Conservation (phyloP, 2,797 vertebrate genomes). For the Epinephelus coioides region DNA sequence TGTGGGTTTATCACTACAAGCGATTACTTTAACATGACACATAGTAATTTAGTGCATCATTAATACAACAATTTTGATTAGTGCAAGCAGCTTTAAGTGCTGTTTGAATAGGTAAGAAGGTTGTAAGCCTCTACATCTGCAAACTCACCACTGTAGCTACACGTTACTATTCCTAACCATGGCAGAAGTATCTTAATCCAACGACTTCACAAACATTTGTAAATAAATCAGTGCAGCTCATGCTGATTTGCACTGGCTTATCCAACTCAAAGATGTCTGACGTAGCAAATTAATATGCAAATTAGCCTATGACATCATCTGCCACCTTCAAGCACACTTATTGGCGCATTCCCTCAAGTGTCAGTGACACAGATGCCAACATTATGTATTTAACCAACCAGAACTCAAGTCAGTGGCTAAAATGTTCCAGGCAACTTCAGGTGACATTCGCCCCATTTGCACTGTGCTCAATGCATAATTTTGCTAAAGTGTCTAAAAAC, state of each 20-base stretch:
- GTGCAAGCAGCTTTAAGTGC: not conserved
- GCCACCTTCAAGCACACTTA: slow-evolving; percentile 17
- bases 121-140: slow-evolving; percentile 5
- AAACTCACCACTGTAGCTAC: not conserved
- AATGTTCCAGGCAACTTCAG: not conserved
- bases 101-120: not conserved
- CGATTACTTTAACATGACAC: not conserved
- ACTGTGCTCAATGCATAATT: not conserved
- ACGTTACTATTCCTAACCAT: slow-evolving; percentile 9
- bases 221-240: slow-evolving; percentile 40
- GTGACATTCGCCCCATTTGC: not conserved
- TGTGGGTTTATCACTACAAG: not conserved
- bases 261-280: slow-evolving; percentile 28
- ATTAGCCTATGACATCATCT: slow-evolving; percentile 48
- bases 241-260: slow-evolving; percentile 14
- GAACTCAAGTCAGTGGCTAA: not conserved
- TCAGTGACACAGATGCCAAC: slow-evolving; percentile 1
- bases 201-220: slow-evolving; percentile 15
- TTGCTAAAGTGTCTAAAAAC: not conserved
- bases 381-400: not conserved
- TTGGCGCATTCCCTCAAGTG: not conserved
- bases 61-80: not conserved
- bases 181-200: slow-evolving; percentile 17
- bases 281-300: slow-evolving; percentile 41
- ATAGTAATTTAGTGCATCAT: not conserved